These are phyloP conservation scores for Crypturellus undulatus DNA, from an alignment of 2,113 vertebrate genomes.

Conservation along the genomic window DNA sequence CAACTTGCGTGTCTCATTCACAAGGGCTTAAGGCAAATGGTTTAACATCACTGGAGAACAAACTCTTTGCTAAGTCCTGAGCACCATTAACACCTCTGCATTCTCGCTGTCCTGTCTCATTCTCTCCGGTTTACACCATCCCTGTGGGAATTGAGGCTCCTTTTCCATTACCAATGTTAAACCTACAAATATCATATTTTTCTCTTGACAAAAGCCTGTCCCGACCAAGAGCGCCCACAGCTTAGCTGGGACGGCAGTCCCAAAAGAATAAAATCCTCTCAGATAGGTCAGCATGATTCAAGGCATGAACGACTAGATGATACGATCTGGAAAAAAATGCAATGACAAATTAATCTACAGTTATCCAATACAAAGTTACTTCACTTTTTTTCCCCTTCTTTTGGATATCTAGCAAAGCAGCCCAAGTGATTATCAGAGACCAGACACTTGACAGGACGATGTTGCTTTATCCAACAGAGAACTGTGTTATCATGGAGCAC, in stretches of 20 bases:
- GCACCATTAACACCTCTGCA: constrained; percentile 1
- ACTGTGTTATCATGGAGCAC: neutral
- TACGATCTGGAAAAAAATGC: neutral
- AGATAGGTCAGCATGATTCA: neutral
- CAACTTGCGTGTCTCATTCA: neutral
- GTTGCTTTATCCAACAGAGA: neutral
- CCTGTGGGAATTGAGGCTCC: neutral
- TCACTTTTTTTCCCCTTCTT: neutral
- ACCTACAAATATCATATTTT: neutral
- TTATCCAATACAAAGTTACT: neutral
- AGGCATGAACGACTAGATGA: neutral
- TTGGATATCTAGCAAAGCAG: neutral
- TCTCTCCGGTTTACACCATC: neutral
- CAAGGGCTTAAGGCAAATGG: neutral
- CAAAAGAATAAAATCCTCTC: neutral
- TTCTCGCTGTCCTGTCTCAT: neutral
- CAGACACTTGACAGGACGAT: neutral
- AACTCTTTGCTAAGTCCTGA: neutral
- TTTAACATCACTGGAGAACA: neutral
- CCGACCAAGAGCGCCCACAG: neutral
- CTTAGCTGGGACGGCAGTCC: neutral
- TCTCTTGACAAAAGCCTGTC: neutral
- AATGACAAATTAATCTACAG: constrained; percentile 13
- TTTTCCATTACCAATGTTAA: neutral
- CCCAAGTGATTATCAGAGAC: neutral